phyloP scores from a whole-genome alignment of 2,797 vertebrate genomes.

The Oreortyx pictus region DNA sequence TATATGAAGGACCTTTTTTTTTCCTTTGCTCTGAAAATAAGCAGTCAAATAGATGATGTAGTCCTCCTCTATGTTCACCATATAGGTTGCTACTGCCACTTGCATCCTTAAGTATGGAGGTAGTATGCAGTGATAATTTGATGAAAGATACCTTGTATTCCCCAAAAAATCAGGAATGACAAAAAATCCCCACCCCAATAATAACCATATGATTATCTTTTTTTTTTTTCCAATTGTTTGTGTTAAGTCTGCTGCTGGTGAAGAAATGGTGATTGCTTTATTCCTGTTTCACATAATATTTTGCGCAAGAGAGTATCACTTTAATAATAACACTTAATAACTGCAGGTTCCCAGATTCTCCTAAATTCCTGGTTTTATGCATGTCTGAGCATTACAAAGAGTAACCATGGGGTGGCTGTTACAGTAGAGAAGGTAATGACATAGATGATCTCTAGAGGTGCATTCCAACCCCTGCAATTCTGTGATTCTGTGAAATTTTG shows the following conservation, averaged over 20 bases:
- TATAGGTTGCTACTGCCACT: background rate
- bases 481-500: background rate
- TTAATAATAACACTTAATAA: too few species aligned
- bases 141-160: background rate
- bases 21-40: background rate
- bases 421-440: conserved; percentile 1
- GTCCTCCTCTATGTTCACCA: background rate
- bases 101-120: background rate
- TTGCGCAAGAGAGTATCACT: background rate
- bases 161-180: background rate
- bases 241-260: background rate
- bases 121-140: background rate
- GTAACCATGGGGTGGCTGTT: conserved; percentile 50
- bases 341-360: background rate
- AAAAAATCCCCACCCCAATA: too few species aligned
- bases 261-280: background rate
- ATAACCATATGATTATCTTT: background rate
- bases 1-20: background rate
- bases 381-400: background rate
- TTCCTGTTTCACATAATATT: background rate
- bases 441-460: background rate
- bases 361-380: background rate
- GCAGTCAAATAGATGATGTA: too few species aligned
- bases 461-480: too few species aligned
- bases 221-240: background rate